Base-by-base conservation (phyloP, 2,797 vertebrate species). In the Phyllotis vaccarum region DNA sequence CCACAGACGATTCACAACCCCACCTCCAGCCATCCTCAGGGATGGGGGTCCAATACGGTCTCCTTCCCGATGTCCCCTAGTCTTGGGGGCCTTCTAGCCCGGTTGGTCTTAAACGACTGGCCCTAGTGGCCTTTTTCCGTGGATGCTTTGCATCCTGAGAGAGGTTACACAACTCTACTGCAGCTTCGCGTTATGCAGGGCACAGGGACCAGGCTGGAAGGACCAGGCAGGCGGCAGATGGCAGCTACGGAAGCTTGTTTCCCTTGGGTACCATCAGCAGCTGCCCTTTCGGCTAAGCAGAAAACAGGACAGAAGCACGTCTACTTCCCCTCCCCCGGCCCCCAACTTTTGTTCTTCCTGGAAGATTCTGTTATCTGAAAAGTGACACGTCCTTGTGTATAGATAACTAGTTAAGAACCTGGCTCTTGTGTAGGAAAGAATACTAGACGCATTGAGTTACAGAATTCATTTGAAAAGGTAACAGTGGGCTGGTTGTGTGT, bases 161-260 rank as follows among this genome's bases (percentile, higher is more conserved):
- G 40, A 29, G 85, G 70, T 96, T 97, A 96, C 27, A 96, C 96
- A 97, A 96, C 80, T 93, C 94, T 29, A 24, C 94, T 91, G 97
- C 97, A 54, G 95, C 86, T 89, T 52, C 5, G 90, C 68, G 62
- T 49, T 87, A 6, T 54, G 96, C 96, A 94, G 88, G 62, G 93
- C 96, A 5, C 80, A 12, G 82, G 52, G 91, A 60, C 89, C 37
- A 5, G 62, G 86, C 43, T 10, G 64, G 6, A 80, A 89, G 70
- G 89, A 80, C 56, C 90, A 24, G 54, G 37, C 74, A 2, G 79
- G 88, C 93, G 90, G 95, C 97, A 75, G 93, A 75, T 76, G 79
- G 92, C 78, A 37, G 37, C 93, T 1, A 85, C 31, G 60, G 46
- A 56, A 29, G 40, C 68, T 14, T 12, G 2, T 76, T 16, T 66